Evolutionary conservation across 2,113 vertebrate species (phyloP).

Genomic region (Lethenteron camtschaticum): DNA sequence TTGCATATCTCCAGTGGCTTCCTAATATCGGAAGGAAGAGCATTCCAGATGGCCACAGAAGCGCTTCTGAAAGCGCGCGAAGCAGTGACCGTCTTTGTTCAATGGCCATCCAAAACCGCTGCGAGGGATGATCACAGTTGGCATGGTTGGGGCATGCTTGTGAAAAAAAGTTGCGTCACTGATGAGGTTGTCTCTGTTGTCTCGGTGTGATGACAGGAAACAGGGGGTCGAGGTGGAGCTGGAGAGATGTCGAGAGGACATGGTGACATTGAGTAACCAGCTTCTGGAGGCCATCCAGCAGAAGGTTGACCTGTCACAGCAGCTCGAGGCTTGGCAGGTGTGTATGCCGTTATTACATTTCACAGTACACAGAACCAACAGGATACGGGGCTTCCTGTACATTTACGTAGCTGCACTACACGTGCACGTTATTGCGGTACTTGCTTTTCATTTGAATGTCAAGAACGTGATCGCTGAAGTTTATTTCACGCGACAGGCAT

Average conservation of each 20-base stretch:
- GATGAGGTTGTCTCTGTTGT: neutral
- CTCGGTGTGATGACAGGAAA: conserved; percentile 35
- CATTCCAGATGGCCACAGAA: neutral
- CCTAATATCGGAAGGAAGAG: neutral
- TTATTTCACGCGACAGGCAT: neutral
- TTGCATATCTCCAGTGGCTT: too few relatives aligned
- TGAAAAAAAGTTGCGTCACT: neutral
- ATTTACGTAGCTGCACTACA: neutral
- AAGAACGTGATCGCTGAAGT: neutral
- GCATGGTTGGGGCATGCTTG: neutral
- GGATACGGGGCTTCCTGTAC: neutral
- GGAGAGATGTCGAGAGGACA: conserved; percentile 80
- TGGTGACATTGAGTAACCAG: conserved; percentile 92
- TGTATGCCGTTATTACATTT: neutral
- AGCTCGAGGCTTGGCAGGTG: conserved; percentile 99
- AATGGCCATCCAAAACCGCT: neutral
- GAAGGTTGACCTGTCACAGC: conserved; percentile 90
- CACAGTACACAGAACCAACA: neutral
- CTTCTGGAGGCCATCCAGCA: conserved; percentile 93
- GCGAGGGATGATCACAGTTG: neutral
- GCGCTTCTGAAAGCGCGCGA: neutral
- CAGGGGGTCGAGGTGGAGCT: conserved; percentile 81
- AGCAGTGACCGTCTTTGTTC: neutral
- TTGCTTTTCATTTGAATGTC: neutral
- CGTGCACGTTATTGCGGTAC: neutral